phyloP scores from a whole-genome alignment of 2,888 invertebrate genomes.

The Argyresthia albistria region DNA sequence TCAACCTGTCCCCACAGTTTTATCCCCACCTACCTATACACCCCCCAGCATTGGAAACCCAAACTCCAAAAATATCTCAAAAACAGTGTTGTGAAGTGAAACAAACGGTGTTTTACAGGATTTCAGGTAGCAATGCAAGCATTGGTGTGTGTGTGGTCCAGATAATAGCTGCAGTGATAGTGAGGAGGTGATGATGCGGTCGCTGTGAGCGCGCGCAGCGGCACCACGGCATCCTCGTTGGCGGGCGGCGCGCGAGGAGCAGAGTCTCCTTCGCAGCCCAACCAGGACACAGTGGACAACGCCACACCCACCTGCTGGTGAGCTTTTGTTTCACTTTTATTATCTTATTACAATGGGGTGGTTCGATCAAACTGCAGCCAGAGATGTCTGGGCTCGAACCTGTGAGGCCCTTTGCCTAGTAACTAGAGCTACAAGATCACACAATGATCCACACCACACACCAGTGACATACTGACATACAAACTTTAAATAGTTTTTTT shows the following conservation, averaged over 20 bases:
- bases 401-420: too few relatives aligned
- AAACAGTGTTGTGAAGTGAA: constrained; percentile 12
- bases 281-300: constrained; percentile 68
- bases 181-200: constrained; percentile 72
- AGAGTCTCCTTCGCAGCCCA: constrained; percentile 71
- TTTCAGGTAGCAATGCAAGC: constrained; percentile 64
- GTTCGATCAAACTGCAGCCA: too few relatives aligned
- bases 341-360: too few relatives aligned
- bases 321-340: constrained; percentile 16
- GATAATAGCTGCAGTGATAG: constrained; percentile 51
- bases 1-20: too few relatives aligned
- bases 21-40: too few relatives aligned
- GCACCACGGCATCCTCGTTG: constrained; percentile 70
- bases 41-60: too few relatives aligned
- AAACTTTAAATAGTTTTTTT: too few relatives aligned
- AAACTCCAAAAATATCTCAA: too few relatives aligned
- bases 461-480: too few relatives aligned
- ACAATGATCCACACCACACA: too few relatives aligned
- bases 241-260: constrained; percentile 70
- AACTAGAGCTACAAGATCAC: too few relatives aligned
- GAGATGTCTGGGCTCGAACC: too few relatives aligned
- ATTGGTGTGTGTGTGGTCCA: constrained; percentile 63
- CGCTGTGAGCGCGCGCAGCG: constrained; percentile 70
- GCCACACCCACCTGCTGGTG: constrained; percentile 67
- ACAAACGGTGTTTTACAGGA: constrained; percentile 18